Percentiles rank a stretch among this genome's conserved stretches.
Evolutionary conservation across 2,888 invertebrate species (phyloP).

Genomic region (Lepidochrysops patricia): DNA sequence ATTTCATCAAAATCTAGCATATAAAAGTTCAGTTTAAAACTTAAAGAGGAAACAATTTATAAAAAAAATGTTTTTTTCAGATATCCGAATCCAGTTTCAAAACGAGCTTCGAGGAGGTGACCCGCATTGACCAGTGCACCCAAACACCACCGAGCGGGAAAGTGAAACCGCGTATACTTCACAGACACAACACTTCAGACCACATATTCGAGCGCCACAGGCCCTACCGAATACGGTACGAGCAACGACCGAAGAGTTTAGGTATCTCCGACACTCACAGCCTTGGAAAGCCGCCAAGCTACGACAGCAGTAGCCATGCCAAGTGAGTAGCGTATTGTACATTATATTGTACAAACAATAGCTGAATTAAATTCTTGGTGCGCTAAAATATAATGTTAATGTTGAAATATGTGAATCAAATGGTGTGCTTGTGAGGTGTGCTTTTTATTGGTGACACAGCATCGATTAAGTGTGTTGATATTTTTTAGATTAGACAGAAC

Average conservation of each 20-base stretch:
- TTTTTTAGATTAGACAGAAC: no score
- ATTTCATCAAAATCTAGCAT: no score
- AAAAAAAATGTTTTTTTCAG: no score
- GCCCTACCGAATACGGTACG: constrained; percentile 36
- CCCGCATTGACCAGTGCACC: constrained; percentile 60
- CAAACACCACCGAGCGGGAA: constrained; percentile 65
- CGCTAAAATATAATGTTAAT: neutral
- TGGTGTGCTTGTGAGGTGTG: neutral
- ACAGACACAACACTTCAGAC: constrained; percentile 73
- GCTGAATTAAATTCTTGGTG: neutral
- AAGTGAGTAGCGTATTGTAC: constrained; percentile 43
- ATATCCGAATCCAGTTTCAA: constrained; percentile 68
- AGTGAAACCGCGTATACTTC: constrained; percentile 62
- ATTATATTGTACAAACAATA: neutral
- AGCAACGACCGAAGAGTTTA: constrained; percentile 48
- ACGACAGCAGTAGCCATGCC: constrained; percentile 44
- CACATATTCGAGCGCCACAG: constrained; percentile 51
- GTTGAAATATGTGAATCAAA: neutral
- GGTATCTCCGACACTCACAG: constrained; percentile 57
- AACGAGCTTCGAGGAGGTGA: constrained; percentile 59
- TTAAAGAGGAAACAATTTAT: no score
- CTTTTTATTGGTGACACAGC: neutral
- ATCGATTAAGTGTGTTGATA: no score
- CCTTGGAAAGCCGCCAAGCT: constrained; percentile 54
- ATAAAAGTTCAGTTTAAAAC: no score